phyloP scores from a whole-genome alignment of 2,113 vertebrate species.

The Lasiurus borealis region DNA sequence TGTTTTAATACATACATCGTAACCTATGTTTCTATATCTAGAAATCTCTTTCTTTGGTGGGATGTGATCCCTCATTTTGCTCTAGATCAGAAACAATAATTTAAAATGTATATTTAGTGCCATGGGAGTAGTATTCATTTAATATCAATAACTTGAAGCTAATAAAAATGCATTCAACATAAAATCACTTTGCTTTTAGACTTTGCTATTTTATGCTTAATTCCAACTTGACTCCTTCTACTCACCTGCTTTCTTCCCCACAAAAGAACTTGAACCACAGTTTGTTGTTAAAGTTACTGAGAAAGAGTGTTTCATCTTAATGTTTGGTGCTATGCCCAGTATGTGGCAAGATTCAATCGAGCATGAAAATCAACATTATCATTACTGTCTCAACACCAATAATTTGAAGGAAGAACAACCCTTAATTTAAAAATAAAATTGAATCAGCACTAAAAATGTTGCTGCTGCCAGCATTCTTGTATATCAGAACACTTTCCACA shows the following conservation, averaged over 20 bases:
- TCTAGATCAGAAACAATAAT: conserved; percentile 9
- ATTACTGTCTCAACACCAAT: conserved; percentile 68
- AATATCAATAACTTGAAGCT: not conserved
- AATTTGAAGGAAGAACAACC: conserved; percentile 68
- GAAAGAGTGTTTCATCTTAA: not conserved
- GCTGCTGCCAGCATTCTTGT: conserved; percentile 30
- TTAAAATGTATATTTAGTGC: not conserved
- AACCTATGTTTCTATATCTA: not conserved
- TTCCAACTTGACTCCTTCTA: not conserved
- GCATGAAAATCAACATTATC: conserved; percentile 64
- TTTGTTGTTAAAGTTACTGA: not conserved
- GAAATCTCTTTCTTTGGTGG: not conserved
- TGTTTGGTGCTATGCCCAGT: conserved; percentile 60
- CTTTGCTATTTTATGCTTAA: not conserved
- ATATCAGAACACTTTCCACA: conserved; percentile 30
- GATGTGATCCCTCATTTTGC: not conserved
- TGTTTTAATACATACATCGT: conserved; percentile 40
- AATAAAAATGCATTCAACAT: conserved; percentile 13
- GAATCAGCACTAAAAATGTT: conserved; percentile 55
- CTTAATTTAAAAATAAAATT: conserved; percentile 79
- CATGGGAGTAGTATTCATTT: not conserved
- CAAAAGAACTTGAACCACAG: not conserved
- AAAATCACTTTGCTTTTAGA: conserved; percentile 38
- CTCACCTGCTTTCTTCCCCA: not conserved
- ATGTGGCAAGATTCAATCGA: conserved; percentile 35